Evolutionary conservation across 2,888 invertebrate species (phyloP), one percentile per base, ranked within the genome.

Genomic region (Limenitis camilla): DNA sequence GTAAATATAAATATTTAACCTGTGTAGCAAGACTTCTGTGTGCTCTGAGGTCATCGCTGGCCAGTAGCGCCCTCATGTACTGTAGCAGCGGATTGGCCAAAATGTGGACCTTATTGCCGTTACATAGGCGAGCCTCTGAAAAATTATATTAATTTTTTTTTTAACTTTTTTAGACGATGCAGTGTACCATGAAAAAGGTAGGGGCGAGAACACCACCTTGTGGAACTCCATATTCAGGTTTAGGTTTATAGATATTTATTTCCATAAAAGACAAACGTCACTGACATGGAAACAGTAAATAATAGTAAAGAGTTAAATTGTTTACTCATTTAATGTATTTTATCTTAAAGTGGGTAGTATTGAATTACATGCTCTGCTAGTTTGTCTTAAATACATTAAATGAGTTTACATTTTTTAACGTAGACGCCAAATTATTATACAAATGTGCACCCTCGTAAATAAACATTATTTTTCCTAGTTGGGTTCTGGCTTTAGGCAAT

Each of bases 21-120:
- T 87, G 86, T 33, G 86, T 85, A 4, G 86, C 86, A 0, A 87
- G 66, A 54, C 80, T 81, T n/a, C 86, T 66, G 41, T 87, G 86
- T 0, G 86, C 86, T 5, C 83, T 60, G 0, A 82, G 65, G 35
- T 87, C 86, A 51, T 81, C 78, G 7, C 78, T 74, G 2, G 74
- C 72, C 0, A 87, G 64, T 3, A 87, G 31, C 0, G 86, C 78
- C 2, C 80, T 61, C 76, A 86, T 72, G 58, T 86, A 86, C 46
- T 81, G 81, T 0, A 86, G 63, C 0, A 86, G 63, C 0, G 86
- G 86, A 4, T 72, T 71, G 0, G 86, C 84, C 31, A 87, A 58
- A 0, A 86, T 81, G 54, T 85, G 85, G 0, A 86, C 84, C 48
- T 86, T 86, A 53, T 83, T 84, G 0, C 86, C 86, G 55, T 86